Evolutionary conservation across 2,888 invertebrate species (phyloP).

Genomic region (Ormyrus labotus): DNA sequence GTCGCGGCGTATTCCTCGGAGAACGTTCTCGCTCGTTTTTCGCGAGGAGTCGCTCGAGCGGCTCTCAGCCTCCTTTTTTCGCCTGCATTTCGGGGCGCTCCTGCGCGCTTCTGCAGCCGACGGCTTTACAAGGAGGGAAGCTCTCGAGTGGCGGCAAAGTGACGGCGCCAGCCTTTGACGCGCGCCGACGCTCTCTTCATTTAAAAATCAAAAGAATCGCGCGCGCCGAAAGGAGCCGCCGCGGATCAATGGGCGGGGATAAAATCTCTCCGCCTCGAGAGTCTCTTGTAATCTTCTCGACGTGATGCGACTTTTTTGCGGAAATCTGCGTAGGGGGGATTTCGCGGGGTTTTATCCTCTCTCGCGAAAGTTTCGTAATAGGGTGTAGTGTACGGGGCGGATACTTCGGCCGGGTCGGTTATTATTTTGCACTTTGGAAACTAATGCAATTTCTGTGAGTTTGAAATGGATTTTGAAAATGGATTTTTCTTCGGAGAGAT

Average conservation of each 20-base stretch:
- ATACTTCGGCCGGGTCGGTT: too few relatives aligned
- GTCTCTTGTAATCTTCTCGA: too few relatives aligned
- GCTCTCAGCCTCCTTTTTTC: background rate
- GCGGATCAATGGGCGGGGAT: background rate
- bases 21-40: background rate
- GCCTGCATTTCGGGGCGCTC: background rate
- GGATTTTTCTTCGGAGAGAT: too few relatives aligned
- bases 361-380: too few relatives aligned
- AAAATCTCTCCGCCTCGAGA: too few relatives aligned
- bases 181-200: conserved; percentile 3
- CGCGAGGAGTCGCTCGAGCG: background rate
- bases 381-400: too few relatives aligned
- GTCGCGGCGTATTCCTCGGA: background rate
- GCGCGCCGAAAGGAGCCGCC: background rate
- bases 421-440: too few relatives aligned
- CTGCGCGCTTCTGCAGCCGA: background rate
- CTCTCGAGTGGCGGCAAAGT: conserved; percentile 22
- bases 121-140: background rate
- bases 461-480: too few relatives aligned
- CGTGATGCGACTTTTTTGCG: too few relatives aligned
- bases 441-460: too few relatives aligned
- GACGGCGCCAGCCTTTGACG: conserved; percentile 9
- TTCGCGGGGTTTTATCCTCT: too few relatives aligned
- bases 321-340: too few relatives aligned
- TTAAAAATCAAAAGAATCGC: conserved; percentile 24